A percentile compares a stretch with the other conserved stretches of the same genome.
Evolutionary conservation across 1,140 invertebrate genomes (phyloP).

Genomic region (Nylanderia fulva): DNA sequence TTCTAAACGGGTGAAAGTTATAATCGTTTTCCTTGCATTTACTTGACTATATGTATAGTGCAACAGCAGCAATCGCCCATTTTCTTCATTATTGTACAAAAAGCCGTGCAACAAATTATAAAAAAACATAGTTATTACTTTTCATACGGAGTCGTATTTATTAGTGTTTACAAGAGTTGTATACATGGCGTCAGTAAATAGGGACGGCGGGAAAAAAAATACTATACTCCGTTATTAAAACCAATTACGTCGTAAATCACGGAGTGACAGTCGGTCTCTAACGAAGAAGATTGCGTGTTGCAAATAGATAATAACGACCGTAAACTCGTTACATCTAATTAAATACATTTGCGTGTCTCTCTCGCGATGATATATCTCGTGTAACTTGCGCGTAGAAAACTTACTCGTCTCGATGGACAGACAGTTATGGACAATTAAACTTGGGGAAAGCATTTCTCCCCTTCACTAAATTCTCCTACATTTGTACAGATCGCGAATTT

Average conservation of each 20-base stretch:
- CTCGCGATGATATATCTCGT: not conserved
- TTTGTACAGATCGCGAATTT: not conserved
- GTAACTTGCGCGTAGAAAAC: not conserved
- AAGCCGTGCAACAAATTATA: not conserved
- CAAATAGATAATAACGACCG: not conserved
- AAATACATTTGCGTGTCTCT: not conserved
- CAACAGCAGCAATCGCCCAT: no score
- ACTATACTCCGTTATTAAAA: not conserved
- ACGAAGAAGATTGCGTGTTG: not conserved
- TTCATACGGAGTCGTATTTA: not conserved
- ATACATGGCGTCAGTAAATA: not conserved
- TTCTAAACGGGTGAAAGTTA: not conserved
- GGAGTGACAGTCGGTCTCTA: not conserved
- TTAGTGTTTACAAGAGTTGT: not conserved
- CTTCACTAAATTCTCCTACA: not conserved
- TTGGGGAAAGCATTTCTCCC: slow-evolving; percentile 16
- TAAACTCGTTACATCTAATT: not conserved
- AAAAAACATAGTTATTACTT: not conserved
- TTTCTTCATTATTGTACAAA: not conserved
- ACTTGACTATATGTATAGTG: no score
- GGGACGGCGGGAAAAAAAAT: not conserved
- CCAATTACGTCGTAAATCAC: slow-evolving; percentile 34
- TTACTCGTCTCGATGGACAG: not conserved
- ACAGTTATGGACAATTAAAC: slow-evolving; percentile 8
- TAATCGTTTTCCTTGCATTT: not conserved